These are phyloP conservation scores for Characodon lateralis DNA, from an alignment of 2,797 vertebrate species.

Conservation along the genomic window DNA sequence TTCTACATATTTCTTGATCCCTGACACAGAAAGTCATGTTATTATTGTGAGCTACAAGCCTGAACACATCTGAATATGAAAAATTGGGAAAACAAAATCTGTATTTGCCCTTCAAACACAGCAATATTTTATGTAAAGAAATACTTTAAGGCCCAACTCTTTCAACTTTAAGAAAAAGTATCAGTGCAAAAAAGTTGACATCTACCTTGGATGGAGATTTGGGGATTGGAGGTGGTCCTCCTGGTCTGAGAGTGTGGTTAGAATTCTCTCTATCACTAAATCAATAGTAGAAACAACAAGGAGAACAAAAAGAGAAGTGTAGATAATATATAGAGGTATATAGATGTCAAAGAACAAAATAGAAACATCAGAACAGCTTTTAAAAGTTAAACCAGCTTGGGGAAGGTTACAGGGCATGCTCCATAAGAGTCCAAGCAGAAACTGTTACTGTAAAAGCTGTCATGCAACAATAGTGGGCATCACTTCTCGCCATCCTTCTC, in stretches of 20 bases:
- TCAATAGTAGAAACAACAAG: conserved; percentile 27
- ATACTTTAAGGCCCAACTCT: not conserved
- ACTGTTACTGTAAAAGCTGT: conserved; percentile 39
- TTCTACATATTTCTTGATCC: not conserved
- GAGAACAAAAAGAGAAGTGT: conserved; percentile 1
- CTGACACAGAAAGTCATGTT: not conserved
- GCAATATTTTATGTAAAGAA: not conserved
- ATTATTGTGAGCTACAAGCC: not conserved
- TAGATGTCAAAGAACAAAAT: not conserved
- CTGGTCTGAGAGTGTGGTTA: conserved; percentile 88
- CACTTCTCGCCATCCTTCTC: conserved; percentile 10
- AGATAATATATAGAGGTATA: conserved; percentile 18
- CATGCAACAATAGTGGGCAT: conserved; percentile 66
- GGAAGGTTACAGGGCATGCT: conserved; percentile 58
- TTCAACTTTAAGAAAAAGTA: not conserved
- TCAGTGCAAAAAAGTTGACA: not conserved
- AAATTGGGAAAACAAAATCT: not conserved
- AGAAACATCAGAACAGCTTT: conserved; percentile 15
- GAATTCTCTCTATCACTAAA: conserved; percentile 84
- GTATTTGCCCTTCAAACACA: not conserved
- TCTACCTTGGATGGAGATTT: conserved; percentile 97
- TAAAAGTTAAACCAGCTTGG: conserved; percentile 18
- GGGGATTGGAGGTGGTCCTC: conserved; percentile 86
- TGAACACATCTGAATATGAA: not conserved
- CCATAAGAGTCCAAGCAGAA: conserved; percentile 33